Evolutionary conservation across 2,888 invertebrate species (phyloP).

Genomic region (Colletes collaris): DNA sequence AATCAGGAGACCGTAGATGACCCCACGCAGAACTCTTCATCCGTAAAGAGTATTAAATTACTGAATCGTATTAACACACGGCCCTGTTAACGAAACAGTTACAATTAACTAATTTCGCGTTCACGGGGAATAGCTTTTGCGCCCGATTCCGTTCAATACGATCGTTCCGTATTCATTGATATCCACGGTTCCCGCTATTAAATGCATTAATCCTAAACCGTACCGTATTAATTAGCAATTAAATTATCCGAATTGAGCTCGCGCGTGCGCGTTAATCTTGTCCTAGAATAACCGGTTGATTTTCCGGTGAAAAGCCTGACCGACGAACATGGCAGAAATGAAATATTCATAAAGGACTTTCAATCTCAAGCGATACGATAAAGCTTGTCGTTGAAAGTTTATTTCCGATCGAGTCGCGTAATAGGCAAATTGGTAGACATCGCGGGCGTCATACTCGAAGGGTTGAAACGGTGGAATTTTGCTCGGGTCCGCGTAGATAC

Average conservation of each 20-base stretch:
- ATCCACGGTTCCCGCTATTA: neutral
- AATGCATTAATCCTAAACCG: slow-evolving; percentile 20
- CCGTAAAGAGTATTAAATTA: too few species aligned
- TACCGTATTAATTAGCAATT: slow-evolving; percentile 8
- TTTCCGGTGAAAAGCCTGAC: neutral
- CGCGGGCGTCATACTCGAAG: too few species aligned
- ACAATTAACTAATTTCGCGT: neutral
- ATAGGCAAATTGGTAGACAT: too few species aligned
- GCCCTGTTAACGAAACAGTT: neutral
- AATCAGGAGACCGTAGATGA: too few species aligned
- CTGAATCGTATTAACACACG: neutral
- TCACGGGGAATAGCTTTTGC: neutral
- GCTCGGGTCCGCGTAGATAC: neutral
- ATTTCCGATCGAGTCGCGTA: neutral
- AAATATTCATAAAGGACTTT: slow-evolving; percentile 17
- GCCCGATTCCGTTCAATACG: slow-evolving; percentile 10
- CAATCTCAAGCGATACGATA: too few species aligned
- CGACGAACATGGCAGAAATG: neutral
- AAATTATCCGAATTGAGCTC: neutral
- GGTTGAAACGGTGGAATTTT: too few species aligned
- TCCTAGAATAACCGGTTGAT: neutral
- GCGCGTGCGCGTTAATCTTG: neutral
- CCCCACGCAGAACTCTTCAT: too few species aligned
- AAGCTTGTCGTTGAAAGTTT: too few species aligned
- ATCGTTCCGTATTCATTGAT: neutral